A percentile compares a stretch with the other conserved stretches of the same genome.
phyloP scores from a whole-genome alignment of 2,888 invertebrate genomes.

The Oxycera nigricornis region DNA sequence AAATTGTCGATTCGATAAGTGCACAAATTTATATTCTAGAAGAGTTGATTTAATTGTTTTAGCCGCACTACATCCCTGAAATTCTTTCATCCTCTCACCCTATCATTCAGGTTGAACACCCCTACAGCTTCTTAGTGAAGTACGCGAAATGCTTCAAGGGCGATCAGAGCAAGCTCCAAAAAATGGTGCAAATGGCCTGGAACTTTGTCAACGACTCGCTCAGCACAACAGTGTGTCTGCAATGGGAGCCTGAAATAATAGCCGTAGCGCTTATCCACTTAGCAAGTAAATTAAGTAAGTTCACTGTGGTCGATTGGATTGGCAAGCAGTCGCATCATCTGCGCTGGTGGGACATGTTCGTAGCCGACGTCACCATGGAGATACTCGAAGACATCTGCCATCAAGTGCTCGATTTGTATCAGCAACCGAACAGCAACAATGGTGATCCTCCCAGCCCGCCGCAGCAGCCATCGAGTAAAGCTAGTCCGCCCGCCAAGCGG shows the following conservation, averaged over 20 bases:
- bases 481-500: constrained; percentile 51
- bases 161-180: constrained; percentile 90
- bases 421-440: constrained; percentile 69
- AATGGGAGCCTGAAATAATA: constrained; percentile 99
- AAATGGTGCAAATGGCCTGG: constrained; percentile 99
- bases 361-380: constrained; percentile 93
- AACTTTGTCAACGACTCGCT: constrained; percentile 99
- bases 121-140: constrained; percentile 90
- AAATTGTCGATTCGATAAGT: too few relatives aligned
- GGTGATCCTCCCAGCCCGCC: constrained; percentile 75
- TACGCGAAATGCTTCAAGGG: constrained; percentile 94
- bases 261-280: constrained; percentile 97
- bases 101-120: constrained; percentile 85
- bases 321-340: constrained; percentile 77
- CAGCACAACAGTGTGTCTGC: constrained; percentile 93
- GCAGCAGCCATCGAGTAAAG: constrained; percentile 61
- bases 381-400: constrained; percentile 97
- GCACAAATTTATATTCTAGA: too few relatives aligned
- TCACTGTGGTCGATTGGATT: constrained; percentile 93
- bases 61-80: too few relatives aligned
- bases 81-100: not conserved
- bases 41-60: too few relatives aligned
- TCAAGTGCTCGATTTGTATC: constrained; percentile 92
- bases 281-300: constrained; percentile 94
- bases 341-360: constrained; percentile 99